phyloP scores from a whole-genome alignment of 2,113 vertebrate genomes.

The Ictidomys tridecemlineatus region DNA sequence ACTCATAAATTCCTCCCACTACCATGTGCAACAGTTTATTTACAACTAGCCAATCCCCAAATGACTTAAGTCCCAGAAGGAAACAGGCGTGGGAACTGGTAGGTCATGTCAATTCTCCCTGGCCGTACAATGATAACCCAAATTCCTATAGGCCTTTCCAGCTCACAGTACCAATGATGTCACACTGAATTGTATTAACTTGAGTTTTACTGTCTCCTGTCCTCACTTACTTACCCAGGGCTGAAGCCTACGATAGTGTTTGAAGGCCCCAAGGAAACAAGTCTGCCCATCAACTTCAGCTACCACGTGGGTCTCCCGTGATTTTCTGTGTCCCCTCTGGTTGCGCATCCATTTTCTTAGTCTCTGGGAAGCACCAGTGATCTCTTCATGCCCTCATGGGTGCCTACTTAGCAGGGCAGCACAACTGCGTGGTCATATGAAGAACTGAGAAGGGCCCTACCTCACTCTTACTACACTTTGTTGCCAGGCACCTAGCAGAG shows the following conservation, averaged over 20 bases:
- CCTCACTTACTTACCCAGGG: not conserved
- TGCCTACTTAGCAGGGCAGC: accelerated
- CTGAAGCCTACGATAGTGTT: not conserved
- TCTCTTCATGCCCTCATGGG: not conserved
- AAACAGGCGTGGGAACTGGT: not conserved
- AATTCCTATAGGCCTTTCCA: not conserved
- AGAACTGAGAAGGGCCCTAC: not conserved
- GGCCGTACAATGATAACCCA: not conserved
- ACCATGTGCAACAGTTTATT: not conserved
- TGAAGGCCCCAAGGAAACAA: not conserved
- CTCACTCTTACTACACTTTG: too few species aligned
- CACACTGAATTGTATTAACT: not conserved
- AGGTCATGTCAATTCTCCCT: not conserved
- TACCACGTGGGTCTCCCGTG: too few species aligned
- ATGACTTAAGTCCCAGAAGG: not conserved
- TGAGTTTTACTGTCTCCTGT: not conserved
- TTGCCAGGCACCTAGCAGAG: not conserved
- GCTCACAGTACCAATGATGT: not conserved
- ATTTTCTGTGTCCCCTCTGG: not conserved
- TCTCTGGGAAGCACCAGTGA: not conserved
- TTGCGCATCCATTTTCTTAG: not conserved
- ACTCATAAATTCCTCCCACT: conserved; percentile 47
- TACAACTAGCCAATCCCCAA: conserved; percentile 28
- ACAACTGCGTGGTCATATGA: too few species aligned
- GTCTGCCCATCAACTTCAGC: not conserved